Percentiles rank a stretch among this genome's conserved stretches.
These are phyloP conservation scores for Aegotheles bennettii DNA, from an alignment of 2,113 vertebrate species.

Conservation along the genomic window DNA sequence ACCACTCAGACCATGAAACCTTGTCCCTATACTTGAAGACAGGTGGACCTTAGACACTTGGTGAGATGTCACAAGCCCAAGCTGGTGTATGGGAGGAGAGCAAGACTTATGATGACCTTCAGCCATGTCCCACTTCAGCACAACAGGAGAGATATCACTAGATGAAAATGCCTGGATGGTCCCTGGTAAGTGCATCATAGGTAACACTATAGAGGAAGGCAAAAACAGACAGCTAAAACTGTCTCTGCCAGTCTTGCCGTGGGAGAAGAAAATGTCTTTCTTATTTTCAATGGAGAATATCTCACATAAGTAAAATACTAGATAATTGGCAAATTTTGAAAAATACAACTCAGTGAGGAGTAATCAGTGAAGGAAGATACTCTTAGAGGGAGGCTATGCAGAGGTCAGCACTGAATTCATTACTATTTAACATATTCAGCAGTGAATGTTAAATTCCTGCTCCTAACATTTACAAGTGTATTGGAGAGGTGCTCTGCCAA, in stretches of 20 bases:
- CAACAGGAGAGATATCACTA: not conserved
- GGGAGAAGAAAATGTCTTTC: not conserved
- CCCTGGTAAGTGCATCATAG: not conserved
- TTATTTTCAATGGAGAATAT: not conserved
- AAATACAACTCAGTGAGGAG: not conserved
- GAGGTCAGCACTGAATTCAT: not conserved
- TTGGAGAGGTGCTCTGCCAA: not conserved
- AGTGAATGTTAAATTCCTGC: not conserved
- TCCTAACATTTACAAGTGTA: not conserved
- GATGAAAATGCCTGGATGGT: not conserved
- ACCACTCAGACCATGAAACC: not conserved
- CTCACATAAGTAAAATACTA: not conserved
- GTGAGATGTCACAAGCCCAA: not conserved
- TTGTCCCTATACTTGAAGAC: not conserved
- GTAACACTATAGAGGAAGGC: not conserved
- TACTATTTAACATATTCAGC: not conserved
- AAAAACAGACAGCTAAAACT: not conserved
- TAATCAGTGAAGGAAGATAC: not conserved
- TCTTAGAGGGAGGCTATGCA: not conserved
- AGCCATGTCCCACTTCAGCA: not conserved
- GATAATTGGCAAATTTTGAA: not conserved
- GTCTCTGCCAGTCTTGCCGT: not conserved
- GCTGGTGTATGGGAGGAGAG: fast-evolving
- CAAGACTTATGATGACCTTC: not conserved
- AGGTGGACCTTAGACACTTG: not conserved